phyloP scores from a whole-genome alignment of 2,113 vertebrate species.

The Dasyurus viverrinus region DNA sequence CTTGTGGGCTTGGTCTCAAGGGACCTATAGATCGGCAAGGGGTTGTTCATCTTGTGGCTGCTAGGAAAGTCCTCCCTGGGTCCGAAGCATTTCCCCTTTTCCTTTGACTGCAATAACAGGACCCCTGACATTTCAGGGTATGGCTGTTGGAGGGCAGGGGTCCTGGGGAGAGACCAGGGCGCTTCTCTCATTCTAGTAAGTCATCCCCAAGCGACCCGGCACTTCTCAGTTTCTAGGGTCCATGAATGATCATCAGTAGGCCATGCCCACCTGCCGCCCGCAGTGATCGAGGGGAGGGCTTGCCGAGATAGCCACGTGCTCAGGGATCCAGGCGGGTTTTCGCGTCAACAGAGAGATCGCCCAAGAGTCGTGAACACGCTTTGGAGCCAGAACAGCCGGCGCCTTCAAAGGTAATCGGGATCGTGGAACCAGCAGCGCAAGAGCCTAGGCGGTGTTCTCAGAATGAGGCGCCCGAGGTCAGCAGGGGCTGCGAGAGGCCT shows the following conservation, averaged over 20 bases:
- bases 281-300: neutral
- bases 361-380: too few relatives aligned
- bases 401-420: neutral
- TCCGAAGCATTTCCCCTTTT: neutral
- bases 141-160: neutral
- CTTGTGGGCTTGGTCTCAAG: neutral
- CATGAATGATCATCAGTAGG: neutral
- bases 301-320: too few relatives aligned
- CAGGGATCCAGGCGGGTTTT: neutral
- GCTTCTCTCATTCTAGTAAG: neutral
- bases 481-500: too few relatives aligned
- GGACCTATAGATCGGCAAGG: neutral
- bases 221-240: neutral
- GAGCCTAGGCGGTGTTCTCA: neutral
- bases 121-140: neutral
- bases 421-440: neutral
- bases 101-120: neutral
- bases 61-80: neutral
- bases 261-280: neutral
- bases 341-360: too few relatives aligned
- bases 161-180: neutral
- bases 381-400: too few relatives aligned
- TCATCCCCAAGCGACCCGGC: neutral
- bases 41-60: neutral
- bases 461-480: too few relatives aligned